Conservation (phyloP, 1,140 invertebrate species). For the Ylistrum balloti region DNA sequence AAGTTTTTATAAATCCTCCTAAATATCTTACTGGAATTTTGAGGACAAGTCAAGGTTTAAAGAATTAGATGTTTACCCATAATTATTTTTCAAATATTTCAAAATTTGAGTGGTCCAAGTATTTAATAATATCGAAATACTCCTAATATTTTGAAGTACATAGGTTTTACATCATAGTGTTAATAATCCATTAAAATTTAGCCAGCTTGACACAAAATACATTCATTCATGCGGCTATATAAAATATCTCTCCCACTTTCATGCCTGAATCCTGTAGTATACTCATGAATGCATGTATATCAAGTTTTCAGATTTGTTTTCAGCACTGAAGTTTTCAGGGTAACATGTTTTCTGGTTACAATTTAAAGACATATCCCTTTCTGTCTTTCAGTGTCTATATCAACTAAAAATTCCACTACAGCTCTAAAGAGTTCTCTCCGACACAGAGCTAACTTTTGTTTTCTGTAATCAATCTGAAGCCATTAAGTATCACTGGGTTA, state of each 20-base stretch:
- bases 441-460: not conserved
- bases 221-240: too few relatives aligned
- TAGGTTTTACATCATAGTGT: too few relatives aligned
- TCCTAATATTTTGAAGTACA: too few relatives aligned
- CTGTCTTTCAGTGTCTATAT: not conserved
- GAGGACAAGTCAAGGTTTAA: too few relatives aligned
- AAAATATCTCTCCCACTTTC: not conserved
- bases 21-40: too few relatives aligned
- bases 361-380: not conserved
- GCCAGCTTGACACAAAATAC: too few relatives aligned
- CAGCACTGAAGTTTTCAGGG: not conserved
- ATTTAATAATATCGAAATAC: too few relatives aligned
- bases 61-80: too few relatives aligned
- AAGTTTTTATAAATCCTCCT: too few relatives aligned
- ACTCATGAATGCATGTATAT: not conserved
- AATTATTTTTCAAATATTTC: too few relatives aligned
- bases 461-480: not conserved
- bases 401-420: not conserved
- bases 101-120: too few relatives aligned
- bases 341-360: not conserved
- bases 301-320: not conserved
- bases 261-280: not conserved
- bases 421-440: not conserved
- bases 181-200: too few relatives aligned
- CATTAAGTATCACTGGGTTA: not conserved